phyloP scores from a whole-genome alignment of 53 echinoderm and acorn worm genomes.

The Holothuria scabra region DNA sequence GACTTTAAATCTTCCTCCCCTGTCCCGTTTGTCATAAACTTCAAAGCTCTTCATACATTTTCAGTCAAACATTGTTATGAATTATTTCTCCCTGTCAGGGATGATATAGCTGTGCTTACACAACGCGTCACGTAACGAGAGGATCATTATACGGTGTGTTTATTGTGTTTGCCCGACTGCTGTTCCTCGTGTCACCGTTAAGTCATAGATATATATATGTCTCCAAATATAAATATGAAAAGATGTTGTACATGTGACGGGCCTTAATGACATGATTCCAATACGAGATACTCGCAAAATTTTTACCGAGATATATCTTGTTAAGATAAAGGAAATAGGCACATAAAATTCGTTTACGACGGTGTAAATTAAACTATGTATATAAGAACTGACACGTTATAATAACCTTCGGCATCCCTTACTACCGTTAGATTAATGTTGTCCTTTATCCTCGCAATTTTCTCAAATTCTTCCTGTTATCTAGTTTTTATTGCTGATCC shows the following conservation, averaged over 20 bases:
- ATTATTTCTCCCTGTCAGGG: neutral
- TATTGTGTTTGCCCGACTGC: slow-evolving; percentile 31
- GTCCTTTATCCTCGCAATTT: no score
- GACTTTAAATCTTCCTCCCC: neutral
- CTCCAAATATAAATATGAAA: slow-evolving; percentile 14
- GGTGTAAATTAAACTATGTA: slow-evolving; percentile 13
- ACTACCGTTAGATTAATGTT: no score
- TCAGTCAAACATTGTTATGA: slow-evolving; percentile 39
- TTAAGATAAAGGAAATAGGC: neutral
- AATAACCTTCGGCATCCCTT: no score
- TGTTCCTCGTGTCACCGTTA: slow-evolving; percentile 27
- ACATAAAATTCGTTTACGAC: neutral
- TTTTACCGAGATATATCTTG: neutral
- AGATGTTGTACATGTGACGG: neutral
- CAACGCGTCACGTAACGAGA: slow-evolving; percentile 33
- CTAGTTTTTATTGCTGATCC: no score
- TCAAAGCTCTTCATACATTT: neutral
- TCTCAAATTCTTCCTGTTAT: no score
- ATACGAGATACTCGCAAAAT: neutral
- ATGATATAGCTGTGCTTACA: slow-evolving; percentile 15
- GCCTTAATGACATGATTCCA: no score
- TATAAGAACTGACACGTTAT: neutral
- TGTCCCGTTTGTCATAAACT: slow-evolving; percentile 24
- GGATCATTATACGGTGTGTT: slow-evolving; percentile 26
- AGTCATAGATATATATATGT: slow-evolving; percentile 10